Evolutionary conservation across 37 sponge, comb jelly and placozoan genomes (phyloP), one percentile per base, ranked within the genome.

Genomic region (Crambe crambe): DNA sequence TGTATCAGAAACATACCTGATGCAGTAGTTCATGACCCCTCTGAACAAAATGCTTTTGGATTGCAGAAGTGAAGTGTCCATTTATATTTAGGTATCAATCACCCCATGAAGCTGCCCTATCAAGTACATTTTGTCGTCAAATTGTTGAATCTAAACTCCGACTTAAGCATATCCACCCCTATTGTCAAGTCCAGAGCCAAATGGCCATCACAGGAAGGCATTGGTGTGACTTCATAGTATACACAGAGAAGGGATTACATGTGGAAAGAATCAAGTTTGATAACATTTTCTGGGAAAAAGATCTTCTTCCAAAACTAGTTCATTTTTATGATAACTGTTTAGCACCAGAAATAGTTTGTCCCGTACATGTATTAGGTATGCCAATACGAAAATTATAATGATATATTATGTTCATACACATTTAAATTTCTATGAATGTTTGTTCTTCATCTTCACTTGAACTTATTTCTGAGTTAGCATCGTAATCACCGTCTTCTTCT

Each of bases 211-310:
- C 56, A 29, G 83, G 42, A 58, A 68, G 88, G 41, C 21, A 30
- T 32, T 88, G 89, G 89, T 88, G 89, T 77, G 89, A 88, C 56
- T 88, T 88, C 69, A 56, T 88, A 30, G 51, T 88, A 23, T 88
- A 71, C 63, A 82, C 83, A 42, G 56, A 31, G 9, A 76, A 58
- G 58, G 83, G 83, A 42, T 76, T 81, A 25, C 30, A 26, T 82
- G 78, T 88, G 15, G 70, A 88, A 72, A 25, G 83, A 18, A 76
- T 88, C 31, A 35, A 41, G 9, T 81, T 72, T 82, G 83, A 77
- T 61, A 17, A 29, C 10, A 47, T 70, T 31, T 88, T 61, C 56
- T 82, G 83, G 78, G 61, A 59, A 31, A 32, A 57, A 17, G 41
- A 58, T 30, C 76, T 80, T 20, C 58, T 68, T 18, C 83, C 83